Evolutionary conservation across 2,113 vertebrate species (phyloP).

Genomic region (Pygoscelis adeliae): DNA sequence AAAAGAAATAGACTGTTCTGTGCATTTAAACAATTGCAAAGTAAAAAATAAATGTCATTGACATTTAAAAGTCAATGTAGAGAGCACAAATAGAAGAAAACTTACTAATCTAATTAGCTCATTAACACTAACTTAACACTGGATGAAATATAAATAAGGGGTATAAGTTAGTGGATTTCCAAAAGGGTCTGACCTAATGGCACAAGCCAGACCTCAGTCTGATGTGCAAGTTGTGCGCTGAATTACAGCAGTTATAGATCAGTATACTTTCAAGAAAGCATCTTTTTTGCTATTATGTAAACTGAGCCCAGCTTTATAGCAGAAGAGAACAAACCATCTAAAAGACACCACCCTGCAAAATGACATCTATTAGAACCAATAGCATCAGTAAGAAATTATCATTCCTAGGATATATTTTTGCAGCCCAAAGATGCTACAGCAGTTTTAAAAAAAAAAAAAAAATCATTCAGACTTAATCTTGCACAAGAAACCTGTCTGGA

Average conservation of each 20-base stretch:
- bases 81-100: neutral
- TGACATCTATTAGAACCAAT: neutral
- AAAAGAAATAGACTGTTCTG: neutral
- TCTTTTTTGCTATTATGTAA: neutral
- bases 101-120: neutral
- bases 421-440: neutral
- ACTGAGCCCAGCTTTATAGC: neutral
- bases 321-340: neutral
- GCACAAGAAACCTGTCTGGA: neutral
- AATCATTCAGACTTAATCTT: neutral
- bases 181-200: neutral
- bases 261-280: neutral
- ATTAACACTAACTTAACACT: neutral
- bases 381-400: neutral
- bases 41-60: neutral
- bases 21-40: neutral
- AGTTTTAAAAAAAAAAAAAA: neutral
- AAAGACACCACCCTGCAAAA: neutral
- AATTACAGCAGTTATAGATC: neutral
- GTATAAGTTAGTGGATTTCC: neutral
- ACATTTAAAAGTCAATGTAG: neutral
- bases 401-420: neutral
- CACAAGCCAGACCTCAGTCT: neutral
- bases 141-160: neutral
- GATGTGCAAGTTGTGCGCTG: neutral